Base-by-base conservation (phyloP, 2,888 invertebrate species). In the Drosophila nr. perissopoda region DNA sequence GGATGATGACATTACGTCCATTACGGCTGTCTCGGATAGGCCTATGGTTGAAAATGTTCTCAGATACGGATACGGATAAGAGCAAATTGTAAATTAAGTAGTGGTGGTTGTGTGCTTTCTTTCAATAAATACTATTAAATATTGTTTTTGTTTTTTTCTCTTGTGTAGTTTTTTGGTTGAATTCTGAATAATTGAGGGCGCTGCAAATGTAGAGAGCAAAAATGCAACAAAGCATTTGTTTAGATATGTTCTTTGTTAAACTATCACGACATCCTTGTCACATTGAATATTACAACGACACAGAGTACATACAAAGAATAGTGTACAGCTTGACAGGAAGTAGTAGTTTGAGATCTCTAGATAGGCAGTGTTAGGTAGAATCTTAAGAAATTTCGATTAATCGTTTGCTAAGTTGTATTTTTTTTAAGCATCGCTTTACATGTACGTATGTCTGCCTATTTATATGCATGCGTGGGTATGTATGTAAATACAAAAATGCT, bases 1-100 rank as follows among this genome's bases (percentile, higher is more conserved):
- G 93, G 96, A 97, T 90, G 97, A 97, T 95, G 98, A 97, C 96
- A 97, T 97, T 96, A 97, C 97, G 95, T 97, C 97, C 97, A 97
- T 97, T 94, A 97, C 96, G 95, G 96, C 96, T 92, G 96, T 97
- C 93, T 97, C 96, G 94, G 96, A 96, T 94, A 97, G 96, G 95
- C 96, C 96, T 96, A 97, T 96, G 96, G 95, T 96, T 95, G 90
- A 84, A 90, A 90, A 84, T 80, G 81, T 84, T 65, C 79, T 90
- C 88, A 86, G 79, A 73, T 79, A 74, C 83, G 72, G 69, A 83
- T 85, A 89, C 72, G 70, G 70, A 56, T 27, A 56, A 38, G 25
- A 56, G 56, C 65, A 80, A 89, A 73, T 88, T 65, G 71, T 65
- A 69, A 62, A 71, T 56, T 69, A 73, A 60, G 77, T 74, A 80